Conservation (phyloP, 2,113 vertebrate species). For the Ailurus styani region DNA sequence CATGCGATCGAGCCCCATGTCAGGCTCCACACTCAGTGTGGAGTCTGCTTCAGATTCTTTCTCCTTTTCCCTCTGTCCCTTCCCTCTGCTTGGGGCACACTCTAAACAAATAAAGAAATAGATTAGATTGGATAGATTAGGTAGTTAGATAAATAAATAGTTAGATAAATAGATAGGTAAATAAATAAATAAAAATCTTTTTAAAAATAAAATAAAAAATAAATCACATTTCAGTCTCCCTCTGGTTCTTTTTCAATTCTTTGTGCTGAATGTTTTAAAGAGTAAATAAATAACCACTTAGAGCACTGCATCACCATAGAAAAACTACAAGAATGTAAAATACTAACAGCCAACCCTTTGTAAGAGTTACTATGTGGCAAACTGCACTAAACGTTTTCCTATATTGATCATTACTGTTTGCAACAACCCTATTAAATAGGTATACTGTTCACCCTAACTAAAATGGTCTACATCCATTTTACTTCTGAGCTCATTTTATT, state of each 20-base stretch:
- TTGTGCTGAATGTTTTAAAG: conserved; percentile 5
- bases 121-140: too few species aligned
- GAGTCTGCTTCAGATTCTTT: not conserved
- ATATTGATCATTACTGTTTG: not conserved
- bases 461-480: not conserved
- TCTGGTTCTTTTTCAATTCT: not conserved
- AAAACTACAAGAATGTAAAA: not conserved
- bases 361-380: not conserved
- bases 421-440: not conserved
- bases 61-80: not conserved
- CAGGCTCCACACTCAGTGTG: not conserved
- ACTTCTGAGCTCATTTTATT: not conserved
- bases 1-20: not conserved
- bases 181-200: too few species aligned
- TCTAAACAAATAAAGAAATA: too few species aligned
- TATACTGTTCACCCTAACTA: not conserved
- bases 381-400: not conserved
- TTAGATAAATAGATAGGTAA: too few species aligned
- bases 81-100: accelerated
- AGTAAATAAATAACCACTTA: conserved; percentile 21
- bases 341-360: not conserved
- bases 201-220: not conserved
- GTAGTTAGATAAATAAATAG: too few species aligned
- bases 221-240: not conserved
- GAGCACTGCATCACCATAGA: not conserved